Base-by-base conservation (phyloP, 2,888 invertebrate species). In the Crioceris asparagi region DNA sequence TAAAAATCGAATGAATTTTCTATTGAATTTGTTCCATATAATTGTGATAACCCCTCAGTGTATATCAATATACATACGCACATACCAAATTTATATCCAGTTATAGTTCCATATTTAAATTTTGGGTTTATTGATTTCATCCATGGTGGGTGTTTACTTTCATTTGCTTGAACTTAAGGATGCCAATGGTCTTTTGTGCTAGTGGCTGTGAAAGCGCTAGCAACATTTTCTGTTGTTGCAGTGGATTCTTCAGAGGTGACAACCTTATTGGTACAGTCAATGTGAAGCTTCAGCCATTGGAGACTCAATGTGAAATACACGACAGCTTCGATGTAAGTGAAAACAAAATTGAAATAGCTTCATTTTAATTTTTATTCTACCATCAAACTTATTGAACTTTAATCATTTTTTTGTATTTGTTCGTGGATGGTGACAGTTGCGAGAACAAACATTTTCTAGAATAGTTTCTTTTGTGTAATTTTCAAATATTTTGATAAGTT, bases 181-280 rank as follows among this genome's bases (percentile, higher is more conserved):
- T 55, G 55, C 54, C 53, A 54, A 27, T 27, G 15, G 6, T 3
- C 54, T 44, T 53, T 49, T 51, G 38, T 41, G 50, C 57, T 59
- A 62, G 62, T 54, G 47, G 60, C 55, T 61, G 60, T 51, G 37
- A 45, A 41, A 54, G 57, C 51, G 61, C 62, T 63, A 63, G 64
- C 62, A 52, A 60, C 52, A 55, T 56, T 52, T 50, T 50, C 57
- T 69, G 65, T 70, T 79, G 78, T 83, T 86, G 72, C 78, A 92
- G 92, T 65, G 93, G 96, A 51, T 92, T 97, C 69, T 80, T 97
- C 63, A 77, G 90, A 48, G 78, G 84, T 55, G 96, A 97, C 65
- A 70, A 79, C 35, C 67, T 90, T 33, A 69, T 97, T 38, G 97
- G 96, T 17, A 76, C 82, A 3, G 83, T 75, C 10, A 74, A 70